These are phyloP conservation scores for Cosmia trapezina DNA, from an alignment of 2,888 invertebrate genomes.

Conservation along the genomic window DNA sequence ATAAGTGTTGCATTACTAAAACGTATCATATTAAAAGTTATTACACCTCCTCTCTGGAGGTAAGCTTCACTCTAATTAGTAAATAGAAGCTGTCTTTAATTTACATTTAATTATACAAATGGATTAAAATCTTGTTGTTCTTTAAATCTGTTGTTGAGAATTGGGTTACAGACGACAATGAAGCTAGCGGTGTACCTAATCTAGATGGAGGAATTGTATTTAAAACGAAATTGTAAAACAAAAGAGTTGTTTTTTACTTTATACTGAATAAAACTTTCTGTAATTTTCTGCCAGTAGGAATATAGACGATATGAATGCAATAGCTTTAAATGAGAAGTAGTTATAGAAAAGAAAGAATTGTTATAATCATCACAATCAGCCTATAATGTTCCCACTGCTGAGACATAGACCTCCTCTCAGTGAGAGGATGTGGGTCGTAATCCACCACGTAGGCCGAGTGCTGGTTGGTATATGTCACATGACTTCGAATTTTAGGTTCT, in stretches of 20 bases:
- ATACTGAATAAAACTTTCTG: constrained; percentile 14
- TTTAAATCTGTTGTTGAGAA: constrained; percentile 51
- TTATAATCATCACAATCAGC: no score
- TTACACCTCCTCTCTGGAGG: constrained; percentile 5
- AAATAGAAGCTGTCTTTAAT: constrained; percentile 45
- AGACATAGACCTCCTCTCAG: not conserved
- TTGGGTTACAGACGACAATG: constrained; percentile 52
- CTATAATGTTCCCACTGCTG: not conserved
- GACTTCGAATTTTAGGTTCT: not conserved
- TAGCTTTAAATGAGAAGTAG: not conserved
- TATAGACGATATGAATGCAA: not conserved
- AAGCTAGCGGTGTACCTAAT: constrained; percentile 38
- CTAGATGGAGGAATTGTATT: constrained; percentile 40
- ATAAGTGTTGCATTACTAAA: not conserved
- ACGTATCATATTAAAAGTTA: constrained; percentile 12
- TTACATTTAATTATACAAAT: constrained; percentile 42
- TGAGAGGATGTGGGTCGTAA: not conserved
- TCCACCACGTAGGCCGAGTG: not conserved
- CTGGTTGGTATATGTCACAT: not conserved
- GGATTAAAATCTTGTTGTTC: constrained; percentile 47
- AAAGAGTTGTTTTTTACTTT: constrained; percentile 19
- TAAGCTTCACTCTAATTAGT: constrained; percentile 39
- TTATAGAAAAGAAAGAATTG: not conserved
- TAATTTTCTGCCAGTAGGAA: not conserved
- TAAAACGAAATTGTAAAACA: constrained; percentile 49